These are phyloP conservation scores for Natrix natrix DNA, from an alignment of 2,797 vertebrate genomes.

Conservation along the genomic window DNA sequence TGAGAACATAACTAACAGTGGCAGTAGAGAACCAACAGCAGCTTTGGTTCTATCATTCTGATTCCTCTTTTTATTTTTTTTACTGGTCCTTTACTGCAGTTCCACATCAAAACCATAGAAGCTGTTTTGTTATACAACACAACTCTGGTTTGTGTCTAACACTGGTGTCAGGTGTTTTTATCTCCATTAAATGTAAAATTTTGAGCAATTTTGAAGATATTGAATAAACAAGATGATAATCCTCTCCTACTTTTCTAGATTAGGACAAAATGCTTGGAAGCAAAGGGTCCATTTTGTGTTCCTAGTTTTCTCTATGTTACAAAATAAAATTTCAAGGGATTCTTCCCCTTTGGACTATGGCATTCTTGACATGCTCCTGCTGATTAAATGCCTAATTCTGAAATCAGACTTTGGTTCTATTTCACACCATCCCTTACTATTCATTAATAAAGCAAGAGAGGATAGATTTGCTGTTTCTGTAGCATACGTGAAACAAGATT, in stretches of 20 bases:
- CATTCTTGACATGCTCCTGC: background rate
- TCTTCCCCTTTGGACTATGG: background rate
- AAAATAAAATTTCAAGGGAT: background rate
- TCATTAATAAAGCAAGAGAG: background rate
- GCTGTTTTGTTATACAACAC: background rate
- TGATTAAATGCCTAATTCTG: background rate
- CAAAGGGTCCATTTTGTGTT: background rate
- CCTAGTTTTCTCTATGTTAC: background rate
- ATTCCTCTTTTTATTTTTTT: background rate
- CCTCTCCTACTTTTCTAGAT: background rate
- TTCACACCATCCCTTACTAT: background rate
- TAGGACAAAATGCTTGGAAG: background rate
- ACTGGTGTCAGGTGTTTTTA: background rate
- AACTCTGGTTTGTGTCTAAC: background rate
- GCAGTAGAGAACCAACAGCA: background rate
- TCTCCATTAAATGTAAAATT: background rate
- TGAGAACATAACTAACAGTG: background rate
- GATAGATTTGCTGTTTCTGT: background rate
- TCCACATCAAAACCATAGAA: background rate
- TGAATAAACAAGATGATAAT: background rate
- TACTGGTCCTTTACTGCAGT: background rate
- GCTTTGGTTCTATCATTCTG: background rate
- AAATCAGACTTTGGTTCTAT: background rate
- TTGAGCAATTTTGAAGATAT: background rate
- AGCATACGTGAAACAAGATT: background rate